phyloP scores from a whole-genome alignment of 2,888 invertebrate genomes.

The Steinernema scapterisci region DNA sequence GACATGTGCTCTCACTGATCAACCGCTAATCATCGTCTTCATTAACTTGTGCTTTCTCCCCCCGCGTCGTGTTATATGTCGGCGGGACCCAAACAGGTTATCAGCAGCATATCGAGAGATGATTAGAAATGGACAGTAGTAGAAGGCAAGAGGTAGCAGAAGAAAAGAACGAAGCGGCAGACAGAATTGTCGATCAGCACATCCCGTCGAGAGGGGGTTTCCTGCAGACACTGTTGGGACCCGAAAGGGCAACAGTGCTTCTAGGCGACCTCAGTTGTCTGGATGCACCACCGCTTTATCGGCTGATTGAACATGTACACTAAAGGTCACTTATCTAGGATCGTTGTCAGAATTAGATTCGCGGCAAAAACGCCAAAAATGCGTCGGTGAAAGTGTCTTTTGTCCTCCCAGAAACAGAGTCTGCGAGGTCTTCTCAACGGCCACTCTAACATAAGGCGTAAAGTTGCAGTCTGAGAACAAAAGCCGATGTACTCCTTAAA shows the following conservation, averaged over 20 bases:
- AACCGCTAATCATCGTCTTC: constrained; percentile 25
- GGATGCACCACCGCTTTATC: neutral
- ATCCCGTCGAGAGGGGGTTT: neutral
- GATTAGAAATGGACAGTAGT: constrained; percentile 26
- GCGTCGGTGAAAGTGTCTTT: neutral
- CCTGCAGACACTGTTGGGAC: neutral
- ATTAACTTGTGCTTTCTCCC: constrained; percentile 10
- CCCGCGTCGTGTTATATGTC: constrained; percentile 28
- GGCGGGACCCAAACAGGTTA: constrained; percentile 23
- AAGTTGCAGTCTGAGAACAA: neutral
- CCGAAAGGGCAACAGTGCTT: neutral
- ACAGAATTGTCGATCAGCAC: neutral
- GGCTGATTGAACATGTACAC: neutral
- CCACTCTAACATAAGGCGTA: neutral
- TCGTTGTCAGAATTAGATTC: too few species aligned
- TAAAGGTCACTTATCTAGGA: neutral
- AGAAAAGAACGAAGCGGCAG: neutral
- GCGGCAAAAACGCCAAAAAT: too few species aligned
- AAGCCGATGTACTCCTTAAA: neutral
- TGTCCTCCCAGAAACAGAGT: neutral
- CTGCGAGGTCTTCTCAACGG: neutral
- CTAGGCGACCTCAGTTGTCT: neutral
- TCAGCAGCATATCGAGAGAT: constrained; percentile 20
- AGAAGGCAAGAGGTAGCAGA: neutral
- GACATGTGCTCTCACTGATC: neutral